Base-by-base conservation (phyloP, 2,888 invertebrate genomes). In the Synergus itoensis region DNA sequence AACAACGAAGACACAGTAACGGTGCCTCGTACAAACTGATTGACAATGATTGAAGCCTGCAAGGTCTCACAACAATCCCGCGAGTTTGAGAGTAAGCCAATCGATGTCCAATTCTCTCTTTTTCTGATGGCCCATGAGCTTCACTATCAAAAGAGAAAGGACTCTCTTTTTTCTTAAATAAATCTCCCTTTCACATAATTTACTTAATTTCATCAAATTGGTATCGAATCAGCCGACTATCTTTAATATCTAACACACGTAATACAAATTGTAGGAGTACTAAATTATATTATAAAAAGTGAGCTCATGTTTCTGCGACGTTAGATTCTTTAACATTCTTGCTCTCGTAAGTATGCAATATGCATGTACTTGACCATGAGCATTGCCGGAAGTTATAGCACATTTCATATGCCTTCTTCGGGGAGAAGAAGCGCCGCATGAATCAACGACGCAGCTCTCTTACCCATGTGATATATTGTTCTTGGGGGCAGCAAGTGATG, bases 41-140 rank as follows among this genome's bases (percentile, higher is more conserved):
- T 89, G 89, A 88, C 88, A 88, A 87, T 87, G 88, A 89, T 88
- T 89, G 88, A 89, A 85, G 82, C 85, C 84, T 85, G 83, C 80
- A 84, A 81, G 83, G 80, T 82, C 69, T 73, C 18, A 53, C 40
- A 60, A 84, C 80, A 83, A 83, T 81, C 84, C 79, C 60, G 18
- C 78, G 28, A 63, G 63, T 77, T 63, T 64, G 63, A 63, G 63
- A 77, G 48, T 62, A 77, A 64, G 41, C 41, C 65, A 65, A 40
- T 40, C n/a, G 40, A 41, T 43, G 21, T 62, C 41, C n/a, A 57
- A 76, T 62, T 60, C 60, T 62, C 40, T 76, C 40, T 57, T 65
- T 62, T 41, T 76, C 43, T 5, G 62, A 5, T 62, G 76, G 36
- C n/a, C 73, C 53, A 73, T 73, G 53, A 4, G 14, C 60, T 60